Base-by-base conservation (phyloP, 35 echinoderm and acorn worm genomes). In the Antedon bifida region DNA sequence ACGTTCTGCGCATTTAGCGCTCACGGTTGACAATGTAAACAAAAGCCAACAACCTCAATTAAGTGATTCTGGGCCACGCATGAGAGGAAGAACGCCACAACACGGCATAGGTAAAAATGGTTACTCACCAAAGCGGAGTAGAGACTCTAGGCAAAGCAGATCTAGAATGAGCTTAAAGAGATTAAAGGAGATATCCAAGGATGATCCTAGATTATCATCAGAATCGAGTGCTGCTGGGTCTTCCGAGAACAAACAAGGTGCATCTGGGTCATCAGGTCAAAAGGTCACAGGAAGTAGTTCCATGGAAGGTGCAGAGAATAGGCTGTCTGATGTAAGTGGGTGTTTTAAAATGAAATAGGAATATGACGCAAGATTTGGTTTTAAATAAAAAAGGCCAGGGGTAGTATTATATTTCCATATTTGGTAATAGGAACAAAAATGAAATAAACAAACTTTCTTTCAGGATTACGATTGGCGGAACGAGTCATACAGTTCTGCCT, bases 391-490 rank as follows among this genome's bases (percentile, higher is more conserved):
- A n/a, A n/a, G n/a, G n/a, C n/a, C n/a, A n/a, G n/a, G n/a, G n/a
- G n/a, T n/a, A n/a, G n/a, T n/a, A n/a, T n/a, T n/a, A n/a, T n/a
- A n/a, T n/a, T n/a, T n/a, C n/a, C n/a, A n/a, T n/a, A n/a, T n/a
- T n/a, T n/a, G n/a, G n/a, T n/a, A n/a, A n/a, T 7, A 4, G 14
- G 4, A 42, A 42, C 38, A 14, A 4, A 7, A 42, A 4, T 42
- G 38, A 7, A 4, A 42, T 7, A 7, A 42, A 7, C 14, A 7
- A 19, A 83, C 35, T 78, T 34, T 3, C 14, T 36, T 31, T 35
- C 74, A 92, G 95, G 90, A 99, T 35, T 92, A 99, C 86, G 95
- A 99, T 84, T 99, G 95, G 95, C 90, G 88, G 39, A 88, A 88
- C 34, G 87, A 99, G 74, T 85, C 89, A 28, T 99, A 56, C 88